These are phyloP conservation scores for Odontophorus gujanensis DNA, from an alignment of 2,113 vertebrate species.

Conservation along the genomic window DNA sequence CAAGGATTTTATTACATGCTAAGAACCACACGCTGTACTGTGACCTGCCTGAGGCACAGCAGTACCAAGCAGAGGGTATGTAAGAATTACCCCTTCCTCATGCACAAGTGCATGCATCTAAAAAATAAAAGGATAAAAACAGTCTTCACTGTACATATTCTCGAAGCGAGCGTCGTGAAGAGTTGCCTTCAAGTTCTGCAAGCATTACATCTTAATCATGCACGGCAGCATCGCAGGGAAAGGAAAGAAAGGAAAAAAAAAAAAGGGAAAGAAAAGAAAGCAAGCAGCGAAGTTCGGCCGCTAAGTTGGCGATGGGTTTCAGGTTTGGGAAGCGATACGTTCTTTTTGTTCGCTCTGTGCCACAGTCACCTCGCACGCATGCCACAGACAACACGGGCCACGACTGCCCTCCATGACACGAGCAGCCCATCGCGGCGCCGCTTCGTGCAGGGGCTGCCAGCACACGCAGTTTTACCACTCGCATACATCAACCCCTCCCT, in stretches of 20 bases:
- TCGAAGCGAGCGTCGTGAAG: background rate
- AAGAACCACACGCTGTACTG: background rate
- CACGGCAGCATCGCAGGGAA: background rate
- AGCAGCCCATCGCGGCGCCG: background rate
- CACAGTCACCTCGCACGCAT: background rate
- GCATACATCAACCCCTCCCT: background rate
- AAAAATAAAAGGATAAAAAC: background rate
- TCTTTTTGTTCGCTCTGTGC: background rate
- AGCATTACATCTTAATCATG: background rate
- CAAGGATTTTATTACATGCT: background rate
- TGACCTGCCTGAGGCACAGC: constrained; percentile 41
- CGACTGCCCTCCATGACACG: background rate
- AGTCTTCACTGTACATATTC: background rate
- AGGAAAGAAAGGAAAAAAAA: background rate
- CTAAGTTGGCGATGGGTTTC: background rate
- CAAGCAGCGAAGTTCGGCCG: background rate
- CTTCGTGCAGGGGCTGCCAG: background rate
- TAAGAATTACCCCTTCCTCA: background rate
- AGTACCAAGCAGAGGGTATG: background rate
- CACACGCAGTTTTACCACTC: background rate
- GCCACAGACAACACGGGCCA: constrained; percentile 22
- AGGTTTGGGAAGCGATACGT: background rate
- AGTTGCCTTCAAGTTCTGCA: constrained; percentile 33
- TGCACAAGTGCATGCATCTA: background rate
- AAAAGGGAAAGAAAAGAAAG: background rate